Evolutionary conservation across 2,888 invertebrate species (phyloP).

Genomic region (Acanthoscelides obtectus): DNA sequence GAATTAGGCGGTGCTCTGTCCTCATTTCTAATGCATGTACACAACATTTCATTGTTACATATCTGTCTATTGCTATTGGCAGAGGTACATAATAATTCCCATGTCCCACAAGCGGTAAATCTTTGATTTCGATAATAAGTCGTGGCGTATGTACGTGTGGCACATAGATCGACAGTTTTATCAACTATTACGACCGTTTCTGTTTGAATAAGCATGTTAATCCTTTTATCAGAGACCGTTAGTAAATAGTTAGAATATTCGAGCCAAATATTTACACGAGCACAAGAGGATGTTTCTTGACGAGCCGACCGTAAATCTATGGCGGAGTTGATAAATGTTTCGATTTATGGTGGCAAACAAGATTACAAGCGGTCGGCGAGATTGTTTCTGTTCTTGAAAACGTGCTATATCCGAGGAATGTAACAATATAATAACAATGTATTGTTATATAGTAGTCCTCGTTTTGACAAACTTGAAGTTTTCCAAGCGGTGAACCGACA

Average conservation of each 20-base stretch:
- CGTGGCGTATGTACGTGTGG: background rate
- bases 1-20: too few relatives aligned
- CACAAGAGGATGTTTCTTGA: background rate
- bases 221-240: background rate
- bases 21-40: too few relatives aligned
- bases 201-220: background rate
- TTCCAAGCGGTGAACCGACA: too few relatives aligned
- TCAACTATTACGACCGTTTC: background rate
- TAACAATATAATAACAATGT: too few relatives aligned
- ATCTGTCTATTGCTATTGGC: too few relatives aligned
- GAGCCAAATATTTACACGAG: background rate
- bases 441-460: too few relatives aligned
- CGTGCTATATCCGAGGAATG: background rate
- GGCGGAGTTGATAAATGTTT: background rate
- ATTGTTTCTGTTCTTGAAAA: background rate
- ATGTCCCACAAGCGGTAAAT: background rate
- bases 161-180: background rate
- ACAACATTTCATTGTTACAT: too few relatives aligned
- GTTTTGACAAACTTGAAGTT: too few relatives aligned
- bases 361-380: background rate
- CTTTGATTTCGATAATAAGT: background rate
- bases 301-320: background rate
- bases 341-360: background rate
- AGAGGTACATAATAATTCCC: too few relatives aligned
- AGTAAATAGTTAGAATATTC: background rate